Base-by-base conservation (phyloP, 2,797 vertebrate genomes). In the Micropoecilia bifurca region DNA sequence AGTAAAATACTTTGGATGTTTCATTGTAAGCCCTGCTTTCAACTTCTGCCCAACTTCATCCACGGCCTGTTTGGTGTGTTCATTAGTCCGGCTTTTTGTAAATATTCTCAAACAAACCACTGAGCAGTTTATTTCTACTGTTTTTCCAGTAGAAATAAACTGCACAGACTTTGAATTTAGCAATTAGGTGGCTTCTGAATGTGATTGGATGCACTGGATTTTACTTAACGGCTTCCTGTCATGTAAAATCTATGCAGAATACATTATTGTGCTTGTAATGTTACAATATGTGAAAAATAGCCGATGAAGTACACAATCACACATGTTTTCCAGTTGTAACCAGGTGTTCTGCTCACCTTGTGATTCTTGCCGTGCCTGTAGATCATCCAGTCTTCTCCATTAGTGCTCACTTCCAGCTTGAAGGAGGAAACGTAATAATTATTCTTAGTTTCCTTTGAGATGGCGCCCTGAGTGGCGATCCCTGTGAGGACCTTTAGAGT, bases 371-470 rank as follows among this genome's bases (percentile, higher is more conserved):
- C 98, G 0, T 99, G 97, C 33, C 99, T 96, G 92, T 98, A 99
- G 84, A 98, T 96, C 98, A 99, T 99, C 99, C 99, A 99, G 95
- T 99, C 99, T 85, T 99, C 98, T 0, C 99, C 98, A 0, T 99
- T 99, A 53, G 99, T 99, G 96, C 99, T 99, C 95, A 99, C 96
- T 92, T 99, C 99, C 88, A 99, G 93, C 90, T 99, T 99, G 92
- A 99, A 99, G 41, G 97, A 96, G 83, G 96, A 97, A 82, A 99
- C 97, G 9, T 97, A 97, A 90, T 99, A 99, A 22, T 96, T 95
- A 79, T 96, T 98, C 83, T 96, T 96, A 0, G 99, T 99, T 90
- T 99, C 98, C 91, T 97, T 97, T 0, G 98, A 99, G 91, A 99
- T 95, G 46, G 98, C 99, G 0, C 99, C 99, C 91, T 99, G 99